These are phyloP conservation scores for Erpetoichthys calabaricus DNA, from an alignment of 2,797 vertebrate genomes.

Conservation along the genomic window DNA sequence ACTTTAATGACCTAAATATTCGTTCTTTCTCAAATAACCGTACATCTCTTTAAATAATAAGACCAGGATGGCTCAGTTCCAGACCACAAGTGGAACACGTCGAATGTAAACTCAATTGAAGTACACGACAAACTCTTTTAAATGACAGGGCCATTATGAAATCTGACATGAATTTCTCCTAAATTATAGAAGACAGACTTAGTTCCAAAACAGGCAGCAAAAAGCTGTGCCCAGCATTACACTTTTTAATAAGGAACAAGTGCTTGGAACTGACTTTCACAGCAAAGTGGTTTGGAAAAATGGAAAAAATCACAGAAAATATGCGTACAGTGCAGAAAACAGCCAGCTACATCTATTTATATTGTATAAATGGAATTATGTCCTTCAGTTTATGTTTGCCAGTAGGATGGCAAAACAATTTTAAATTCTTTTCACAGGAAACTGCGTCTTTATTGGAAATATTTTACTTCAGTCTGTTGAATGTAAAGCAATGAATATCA, in stretches of 20 bases:
- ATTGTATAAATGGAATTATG: slow-evolving; percentile 43
- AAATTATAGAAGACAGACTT: neutral
- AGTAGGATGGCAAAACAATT: slow-evolving; percentile 54
- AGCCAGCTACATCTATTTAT: slow-evolving; percentile 32
- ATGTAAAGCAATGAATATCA: slow-evolving; percentile 61
- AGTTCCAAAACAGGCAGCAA: neutral
- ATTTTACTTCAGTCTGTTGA: slow-evolving; percentile 56
- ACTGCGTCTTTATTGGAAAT: slow-evolving; percentile 63
- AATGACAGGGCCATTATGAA: slow-evolving; percentile 1
- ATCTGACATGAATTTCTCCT: slow-evolving; percentile 3
- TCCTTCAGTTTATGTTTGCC: slow-evolving; percentile 53
- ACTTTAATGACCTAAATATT: no score
- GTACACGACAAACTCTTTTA: neutral
- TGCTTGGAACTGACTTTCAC: slow-evolving; percentile 26
- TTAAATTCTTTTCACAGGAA: slow-evolving; percentile 50
- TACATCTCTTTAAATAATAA: no score
- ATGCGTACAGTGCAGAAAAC: slow-evolving; percentile 18
- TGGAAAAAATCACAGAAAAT: slow-evolving; percentile 27
- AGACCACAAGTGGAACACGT: neutral
- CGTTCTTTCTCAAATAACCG: no score
- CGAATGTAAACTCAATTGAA: neutral
- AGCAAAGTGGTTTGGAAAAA: slow-evolving; percentile 36
- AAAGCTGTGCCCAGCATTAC: neutral
- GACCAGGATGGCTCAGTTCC: neutral
- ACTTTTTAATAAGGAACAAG: slow-evolving; percentile 16